Conservation (phyloP, 2,797 vertebrate species). For the Chelidonichthys spinosus region DNA sequence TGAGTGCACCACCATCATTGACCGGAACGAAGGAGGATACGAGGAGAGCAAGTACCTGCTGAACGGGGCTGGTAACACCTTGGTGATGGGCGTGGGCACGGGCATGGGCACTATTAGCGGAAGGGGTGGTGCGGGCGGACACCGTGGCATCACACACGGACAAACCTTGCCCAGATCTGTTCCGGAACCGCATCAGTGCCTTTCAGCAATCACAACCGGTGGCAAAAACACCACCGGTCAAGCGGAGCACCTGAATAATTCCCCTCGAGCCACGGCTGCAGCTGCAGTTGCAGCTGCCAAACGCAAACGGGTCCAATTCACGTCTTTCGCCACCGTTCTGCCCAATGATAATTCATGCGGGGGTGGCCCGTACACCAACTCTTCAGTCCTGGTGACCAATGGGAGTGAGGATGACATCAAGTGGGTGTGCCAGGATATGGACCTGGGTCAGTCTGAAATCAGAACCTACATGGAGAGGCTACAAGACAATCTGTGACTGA, state of each 20-base stretch:
- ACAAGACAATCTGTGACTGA: constrained; percentile 96
- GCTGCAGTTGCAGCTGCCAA: constrained; percentile 85
- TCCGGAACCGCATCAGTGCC: constrained; percentile 86
- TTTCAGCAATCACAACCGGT: constrained; percentile 77
- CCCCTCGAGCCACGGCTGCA: constrained; percentile 84
- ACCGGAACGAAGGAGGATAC: constrained; percentile 88
- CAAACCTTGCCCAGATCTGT: constrained; percentile 88
- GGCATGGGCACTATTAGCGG: constrained; percentile 72
- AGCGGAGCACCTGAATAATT: constrained; percentile 87
- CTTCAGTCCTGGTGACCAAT: constrained; percentile 81
- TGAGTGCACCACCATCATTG: constrained; percentile 92
- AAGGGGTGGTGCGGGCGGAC: constrained; percentile 63
- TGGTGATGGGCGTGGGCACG: constrained; percentile 70
- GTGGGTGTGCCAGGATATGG: constrained; percentile 98
- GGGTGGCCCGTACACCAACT: constrained; percentile 71
- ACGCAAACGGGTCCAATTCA: constrained; percentile 97
- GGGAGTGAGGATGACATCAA: constrained; percentile 95
- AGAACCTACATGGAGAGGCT: constrained; percentile 98
- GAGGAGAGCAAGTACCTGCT: constrained; percentile 96
- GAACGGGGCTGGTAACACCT: constrained; percentile 83
- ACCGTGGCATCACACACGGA: constrained; percentile 83
- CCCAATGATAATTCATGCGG: constrained; percentile 86
- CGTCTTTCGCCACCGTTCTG: constrained; percentile 95
- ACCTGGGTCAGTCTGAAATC: constrained; percentile 93
- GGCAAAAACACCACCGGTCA: constrained; percentile 87